Evolutionary conservation across 92 coral and sea anemone genomes (phyloP).

Genomic region (Meandrina meandrites): DNA sequence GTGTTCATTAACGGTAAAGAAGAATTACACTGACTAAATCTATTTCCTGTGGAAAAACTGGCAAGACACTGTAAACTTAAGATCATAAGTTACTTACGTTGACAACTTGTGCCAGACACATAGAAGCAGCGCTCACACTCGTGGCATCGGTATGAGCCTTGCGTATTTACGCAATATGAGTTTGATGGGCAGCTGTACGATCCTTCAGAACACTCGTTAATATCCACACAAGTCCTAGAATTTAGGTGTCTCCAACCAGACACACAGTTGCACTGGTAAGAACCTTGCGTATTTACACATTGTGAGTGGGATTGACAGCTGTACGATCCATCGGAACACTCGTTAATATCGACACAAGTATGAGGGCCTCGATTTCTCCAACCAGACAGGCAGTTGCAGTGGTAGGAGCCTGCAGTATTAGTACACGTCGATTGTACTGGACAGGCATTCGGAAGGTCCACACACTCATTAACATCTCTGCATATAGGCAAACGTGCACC

Average conservation of each 20-base stretch:
- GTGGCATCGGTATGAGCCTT: too few species aligned
- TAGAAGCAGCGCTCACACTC: too few species aligned
- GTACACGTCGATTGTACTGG: constrained; percentile 49
- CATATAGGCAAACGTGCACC: constrained; percentile 49
- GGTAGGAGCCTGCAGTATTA: constrained; percentile 61
- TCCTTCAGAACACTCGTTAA: constrained; percentile 48
- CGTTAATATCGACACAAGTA: constrained; percentile 50
- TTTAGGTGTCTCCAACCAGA: constrained; percentile 29
- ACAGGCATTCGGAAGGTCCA: constrained; percentile 52
- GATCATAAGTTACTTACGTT: too few species aligned
- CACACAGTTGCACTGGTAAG: constrained; percentile 42
- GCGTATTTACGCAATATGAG: too few species aligned
- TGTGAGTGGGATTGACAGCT: constrained; percentile 46
- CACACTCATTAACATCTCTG: constrained; percentile 53
- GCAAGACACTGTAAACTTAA: too few species aligned
- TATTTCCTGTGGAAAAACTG: too few species aligned
- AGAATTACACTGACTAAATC: too few species aligned
- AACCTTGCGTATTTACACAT: constrained; percentile 50
- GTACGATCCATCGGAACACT: constrained; percentile 36
- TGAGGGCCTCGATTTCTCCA: constrained; percentile 57
- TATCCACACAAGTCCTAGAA: constrained; percentile 35
- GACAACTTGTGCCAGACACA: too few species aligned
- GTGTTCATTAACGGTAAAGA: too few species aligned
- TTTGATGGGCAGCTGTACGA: constrained; percentile 22
- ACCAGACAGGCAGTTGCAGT: constrained; percentile 46